Base-by-base conservation (phyloP, 2,888 invertebrate genomes). In the Sipha maydis region DNA sequence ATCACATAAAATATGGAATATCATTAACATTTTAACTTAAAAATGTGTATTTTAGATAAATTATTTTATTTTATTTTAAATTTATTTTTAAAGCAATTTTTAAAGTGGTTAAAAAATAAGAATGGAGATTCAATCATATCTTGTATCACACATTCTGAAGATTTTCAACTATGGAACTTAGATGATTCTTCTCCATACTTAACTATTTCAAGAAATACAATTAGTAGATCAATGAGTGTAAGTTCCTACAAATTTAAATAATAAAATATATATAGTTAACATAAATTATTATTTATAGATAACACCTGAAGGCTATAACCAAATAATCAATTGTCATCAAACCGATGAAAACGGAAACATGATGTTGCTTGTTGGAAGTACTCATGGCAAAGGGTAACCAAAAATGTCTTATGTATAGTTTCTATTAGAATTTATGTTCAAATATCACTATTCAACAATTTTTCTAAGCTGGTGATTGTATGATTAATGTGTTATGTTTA, bases 81-180 rank as follows among this genome's bases (percentile, higher is more conserved):
- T 48, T 14, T 14, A 14, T 48, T 48, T 48, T 80, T 73, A 21
- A 11, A 88, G 88, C 67, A 69, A 71, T 90, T 89, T 54, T 80
- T 90, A 69, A 89, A 28, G 7, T 90, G 90, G 90, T 76, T 92
- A 92, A 67, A 92, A 93, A 90, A 93, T 93, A 90, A 91, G 93
- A 90, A 92, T 93, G 90, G 89, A 91, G 92, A 28, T 92, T 92
- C 31, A 91, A 91, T 77, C 91, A 91, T 73, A 90, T 94, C 95
- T 41, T 95, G 95, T 91, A 93, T 95, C 69, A 96, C 96, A 0
- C 95, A 96, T 91, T 95, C 94, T 25, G 94, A 94, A 90, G 95
- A 95, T 90, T 91, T 96, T 71, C 94, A 94, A 90, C 91, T 96
- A 34, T 97, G 96, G 94, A 93, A 95, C 89, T 91, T 93, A 0